Base-by-base conservation (phyloP, 1,140 invertebrate species). In the Brachionus koreanus region DNA sequence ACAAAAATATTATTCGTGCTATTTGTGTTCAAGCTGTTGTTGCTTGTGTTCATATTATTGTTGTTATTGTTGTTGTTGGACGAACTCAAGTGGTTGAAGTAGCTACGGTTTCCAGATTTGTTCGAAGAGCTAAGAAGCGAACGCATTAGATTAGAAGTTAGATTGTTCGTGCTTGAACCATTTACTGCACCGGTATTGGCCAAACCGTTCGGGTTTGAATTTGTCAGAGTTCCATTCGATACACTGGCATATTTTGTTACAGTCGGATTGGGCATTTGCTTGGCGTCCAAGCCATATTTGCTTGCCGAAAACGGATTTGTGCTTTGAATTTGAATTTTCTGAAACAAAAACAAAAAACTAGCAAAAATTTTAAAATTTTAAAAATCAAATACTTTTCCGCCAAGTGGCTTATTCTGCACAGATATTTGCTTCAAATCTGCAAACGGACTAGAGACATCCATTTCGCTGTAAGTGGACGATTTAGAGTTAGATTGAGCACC, bases 381-480 rank as follows among this genome's bases (percentile, higher is more conserved):
- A 29, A 33, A 65, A 35, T 65, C 5, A 69, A 37, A 16, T 65
- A 79, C 49, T 61, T 79, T 79, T 79, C 76, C 76, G 1, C 76
- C 76, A 3, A 65, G 33, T 35, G 76, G 76, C 16, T 79, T 79
- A 43, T 79, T 79, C 35, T 79, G 76, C 1, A 79, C 49, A 61
- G 76, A 61, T 61, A 79, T 79, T 79, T 79, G 76, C 35, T 79
- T 79, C 19, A 57, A 39, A 25, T 79, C 76, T 39, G 76, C 76
- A 79, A 61, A 79, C 16, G 76, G 76, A 79, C 49, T 79, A 39
- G 76, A 61, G 23, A 79, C 76, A 79, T 79, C 76, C 76, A 79
- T 79, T 61, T 79, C 76, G 16, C 76, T 79, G 23, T 65, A 37
- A 16, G 33, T 39, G 35, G 76, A 79, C 35, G 76, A 79, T 61